Base-by-base conservation (phyloP, 2,797 vertebrate species). In the Pseudochirops corinnae region DNA sequence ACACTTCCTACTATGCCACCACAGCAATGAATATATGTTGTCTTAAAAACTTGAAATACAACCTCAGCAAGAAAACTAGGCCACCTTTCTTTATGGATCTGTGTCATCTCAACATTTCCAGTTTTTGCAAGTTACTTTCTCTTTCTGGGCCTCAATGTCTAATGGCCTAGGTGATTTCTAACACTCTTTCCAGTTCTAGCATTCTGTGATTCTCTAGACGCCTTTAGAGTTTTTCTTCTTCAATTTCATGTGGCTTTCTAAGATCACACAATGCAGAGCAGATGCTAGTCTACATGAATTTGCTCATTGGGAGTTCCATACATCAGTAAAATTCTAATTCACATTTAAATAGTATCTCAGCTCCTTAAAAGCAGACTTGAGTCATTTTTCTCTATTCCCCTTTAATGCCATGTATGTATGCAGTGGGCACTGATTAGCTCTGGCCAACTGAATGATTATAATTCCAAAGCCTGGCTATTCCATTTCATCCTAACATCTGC, bases 11-110 rank as follows among this genome's bases (percentile, higher is more conserved):
- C 10, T 46, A 82, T 46, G 39, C 74, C 39, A 46, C 21, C 74
- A 87, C 46, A 39, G 39, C 39, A 50, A 13, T 11, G 74, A 26
- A 50, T 50, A 50, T 26, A 50, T 50, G 21, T 26, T 74, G 31
- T 62, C 31, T 94, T 92, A 87, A 95, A 95, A 60, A 93, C n/a
- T 62, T 11, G 87, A 96, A 95, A 52, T 28, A 16, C 53, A 94
- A 53, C 94, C 92, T 93, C 62, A 46, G 26, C 14, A 33, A 92
- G 82, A 93, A 95, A 96, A 31, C 13, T 9, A 26, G 4, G 21
- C 21, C 14, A 46, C 33, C 18, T 46, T 52, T 52, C 90, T 90
- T 50, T 11, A 28, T 26, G 39, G 39, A 87, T 26, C 39, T 87
- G 9, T 46, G 46, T 82, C 9, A 82, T 46, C 7, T 50, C 39